phyloP scores from a whole-genome alignment of 2,888 invertebrate genomes.

The Altica lythri region DNA sequence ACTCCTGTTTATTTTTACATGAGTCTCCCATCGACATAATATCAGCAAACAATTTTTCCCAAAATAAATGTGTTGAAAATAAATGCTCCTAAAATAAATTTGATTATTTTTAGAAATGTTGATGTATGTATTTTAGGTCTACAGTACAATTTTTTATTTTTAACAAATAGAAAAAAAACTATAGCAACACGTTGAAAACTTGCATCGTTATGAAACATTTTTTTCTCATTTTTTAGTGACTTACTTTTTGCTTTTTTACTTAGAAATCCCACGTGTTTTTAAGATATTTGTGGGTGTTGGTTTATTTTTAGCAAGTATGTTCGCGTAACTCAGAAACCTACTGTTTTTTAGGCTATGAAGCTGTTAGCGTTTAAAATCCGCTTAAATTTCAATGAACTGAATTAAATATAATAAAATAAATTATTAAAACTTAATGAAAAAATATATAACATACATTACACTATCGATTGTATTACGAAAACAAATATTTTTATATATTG shows the following conservation, averaged over 20 bases:
- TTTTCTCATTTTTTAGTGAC: constrained; percentile 10
- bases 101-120: constrained; percentile 43
- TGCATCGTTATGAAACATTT: background rate
- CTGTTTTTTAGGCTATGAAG: background rate
- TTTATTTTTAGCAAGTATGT: constrained; percentile 3
- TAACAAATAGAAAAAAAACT: constrained; percentile 1
- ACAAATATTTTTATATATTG: too few species aligned
- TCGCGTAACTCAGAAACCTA: constrained; percentile 10
- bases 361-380: too few species aligned
- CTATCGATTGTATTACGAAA: too few species aligned
- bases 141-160: constrained; percentile 14
- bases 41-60: constrained; percentile 32
- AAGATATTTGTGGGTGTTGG: constrained; percentile 15
- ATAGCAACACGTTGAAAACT: background rate
- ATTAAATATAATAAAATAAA: too few species aligned
- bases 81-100: constrained; percentile 41
- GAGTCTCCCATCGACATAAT: constrained; percentile 29
- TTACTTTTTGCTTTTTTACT: constrained; percentile 17
- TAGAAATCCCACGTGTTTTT: constrained; percentile 20
- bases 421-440: too few species aligned
- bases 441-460: too few species aligned
- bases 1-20: constrained; percentile 25
- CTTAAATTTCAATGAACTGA: too few species aligned
- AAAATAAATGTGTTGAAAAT: constrained; percentile 36
- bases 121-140: constrained; percentile 32